Percentiles rank a stretch among this genome's conserved stretches.
Conservation (phyloP, 2,113 vertebrate species). For the Aegithalos caudatus region DNA sequence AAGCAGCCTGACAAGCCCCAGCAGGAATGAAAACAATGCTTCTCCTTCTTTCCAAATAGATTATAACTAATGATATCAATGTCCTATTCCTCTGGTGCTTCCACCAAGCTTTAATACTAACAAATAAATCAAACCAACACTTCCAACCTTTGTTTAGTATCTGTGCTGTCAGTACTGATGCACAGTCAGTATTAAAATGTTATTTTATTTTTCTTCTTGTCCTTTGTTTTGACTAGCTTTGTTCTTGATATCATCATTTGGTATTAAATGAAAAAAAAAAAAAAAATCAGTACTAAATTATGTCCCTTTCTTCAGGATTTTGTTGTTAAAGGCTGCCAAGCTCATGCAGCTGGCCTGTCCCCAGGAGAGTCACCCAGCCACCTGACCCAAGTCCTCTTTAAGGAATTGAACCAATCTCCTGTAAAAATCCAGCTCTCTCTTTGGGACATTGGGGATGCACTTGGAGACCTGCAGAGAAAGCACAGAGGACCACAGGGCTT, state of each 20-base stretch:
- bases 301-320: neutral
- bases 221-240: conserved; percentile 2
- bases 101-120: neutral
- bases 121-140: neutral
- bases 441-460: neutral
- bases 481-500: neutral
- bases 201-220: neutral
- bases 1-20: neutral
- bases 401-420: neutral
- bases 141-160: neutral
- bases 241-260: neutral
- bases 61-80: neutral
- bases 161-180: neutral
- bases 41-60: conserved; percentile 8
- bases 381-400: neutral
- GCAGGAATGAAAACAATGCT: conserved; percentile 1
- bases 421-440: neutral
- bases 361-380: neutral
- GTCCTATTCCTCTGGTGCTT: neutral
- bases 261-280: neutral
- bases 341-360: neutral
- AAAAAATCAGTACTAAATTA: neutral
- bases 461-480: neutral
- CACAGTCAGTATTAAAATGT: neutral
- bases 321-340: neutral